A percentile compares a stretch with the other conserved stretches of the same genome.
Conservation (phyloP, 2,113 vertebrate genomes). For the Oreotrochilus melanogaster region DNA sequence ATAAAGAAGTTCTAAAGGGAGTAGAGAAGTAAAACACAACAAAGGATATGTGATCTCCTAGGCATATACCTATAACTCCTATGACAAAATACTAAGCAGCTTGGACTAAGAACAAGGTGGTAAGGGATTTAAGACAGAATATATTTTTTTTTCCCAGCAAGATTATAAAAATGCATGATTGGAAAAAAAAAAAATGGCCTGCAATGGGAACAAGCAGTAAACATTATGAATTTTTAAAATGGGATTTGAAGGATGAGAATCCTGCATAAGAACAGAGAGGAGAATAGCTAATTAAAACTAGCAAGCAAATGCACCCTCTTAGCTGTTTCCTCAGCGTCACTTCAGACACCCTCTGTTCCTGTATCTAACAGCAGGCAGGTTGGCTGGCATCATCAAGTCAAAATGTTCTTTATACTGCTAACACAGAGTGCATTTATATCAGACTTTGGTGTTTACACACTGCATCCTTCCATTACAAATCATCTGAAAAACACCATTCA, state of each 20-base stretch:
- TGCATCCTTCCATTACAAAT: neutral
- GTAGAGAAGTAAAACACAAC: neutral
- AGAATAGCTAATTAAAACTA: constrained; percentile 38
- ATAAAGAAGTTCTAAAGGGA: neutral
- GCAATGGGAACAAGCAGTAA: constrained; percentile 16
- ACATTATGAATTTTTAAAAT: constrained; percentile 57
- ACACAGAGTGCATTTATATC: neutral
- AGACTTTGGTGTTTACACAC: neutral
- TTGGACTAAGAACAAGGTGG: neutral
- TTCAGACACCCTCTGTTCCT: neutral
- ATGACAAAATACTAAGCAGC: neutral
- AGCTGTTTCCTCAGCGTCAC: neutral
- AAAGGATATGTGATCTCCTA: neutral
- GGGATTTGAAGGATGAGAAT: constrained; percentile 43
- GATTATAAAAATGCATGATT: neutral
- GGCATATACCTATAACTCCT: neutral
- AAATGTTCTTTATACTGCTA: neutral
- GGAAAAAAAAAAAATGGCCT: constrained; percentile 4
- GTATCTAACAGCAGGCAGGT: neutral
- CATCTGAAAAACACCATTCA: neutral
- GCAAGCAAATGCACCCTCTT: neutral
- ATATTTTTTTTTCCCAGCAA: neutral
- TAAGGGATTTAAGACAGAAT: neutral
- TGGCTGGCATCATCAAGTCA: neutral
- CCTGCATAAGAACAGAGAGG: constrained; percentile 3